Conservation (phyloP, 2,888 invertebrate species). For the Neoscelio sp. region DNA sequence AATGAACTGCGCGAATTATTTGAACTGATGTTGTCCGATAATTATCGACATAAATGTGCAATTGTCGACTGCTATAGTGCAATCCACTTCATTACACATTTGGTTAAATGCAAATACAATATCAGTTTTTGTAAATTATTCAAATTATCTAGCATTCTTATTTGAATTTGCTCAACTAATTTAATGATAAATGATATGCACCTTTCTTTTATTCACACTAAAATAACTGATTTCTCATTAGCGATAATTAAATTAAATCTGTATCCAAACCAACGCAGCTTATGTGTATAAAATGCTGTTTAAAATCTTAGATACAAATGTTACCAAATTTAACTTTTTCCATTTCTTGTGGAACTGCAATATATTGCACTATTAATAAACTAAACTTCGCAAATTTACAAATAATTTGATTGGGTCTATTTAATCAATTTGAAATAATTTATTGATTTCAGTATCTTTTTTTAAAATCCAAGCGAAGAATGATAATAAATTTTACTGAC, state of each 20-base stretch:
- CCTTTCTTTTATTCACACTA: constrained; percentile 16
- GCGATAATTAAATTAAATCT: background rate
- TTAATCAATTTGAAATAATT: constrained; percentile 60
- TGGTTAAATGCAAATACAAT: background rate
- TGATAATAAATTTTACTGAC: constrained; percentile 56
- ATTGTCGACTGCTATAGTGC: constrained; percentile 10
- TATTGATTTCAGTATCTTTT: constrained; percentile 53
- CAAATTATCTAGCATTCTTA: constrained; percentile 35
- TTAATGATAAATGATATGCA: constrained; percentile 24
- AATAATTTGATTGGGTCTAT: constrained; percentile 64
- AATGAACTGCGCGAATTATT: no score
- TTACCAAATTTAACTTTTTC: constrained; percentile 69
- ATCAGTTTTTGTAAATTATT: constrained; percentile 23
- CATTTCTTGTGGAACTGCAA: constrained; percentile 70
- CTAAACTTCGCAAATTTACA: constrained; percentile 54
- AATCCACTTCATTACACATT: constrained; percentile 20
- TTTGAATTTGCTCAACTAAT: constrained; percentile 34
- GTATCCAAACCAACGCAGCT: constrained; percentile 60
- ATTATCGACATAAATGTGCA: no score
- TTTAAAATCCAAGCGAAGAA: constrained; percentile 61
- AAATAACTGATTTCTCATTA: background rate
- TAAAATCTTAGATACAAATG: constrained; percentile 70
- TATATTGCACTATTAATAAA: constrained; percentile 53
- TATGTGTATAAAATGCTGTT: constrained; percentile 70
- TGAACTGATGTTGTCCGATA: no score